Percentiles rank a stretch among this genome's conserved stretches.
Conservation (phyloP, 2,797 vertebrate genomes). For the Enteromius fasciolatus region DNA sequence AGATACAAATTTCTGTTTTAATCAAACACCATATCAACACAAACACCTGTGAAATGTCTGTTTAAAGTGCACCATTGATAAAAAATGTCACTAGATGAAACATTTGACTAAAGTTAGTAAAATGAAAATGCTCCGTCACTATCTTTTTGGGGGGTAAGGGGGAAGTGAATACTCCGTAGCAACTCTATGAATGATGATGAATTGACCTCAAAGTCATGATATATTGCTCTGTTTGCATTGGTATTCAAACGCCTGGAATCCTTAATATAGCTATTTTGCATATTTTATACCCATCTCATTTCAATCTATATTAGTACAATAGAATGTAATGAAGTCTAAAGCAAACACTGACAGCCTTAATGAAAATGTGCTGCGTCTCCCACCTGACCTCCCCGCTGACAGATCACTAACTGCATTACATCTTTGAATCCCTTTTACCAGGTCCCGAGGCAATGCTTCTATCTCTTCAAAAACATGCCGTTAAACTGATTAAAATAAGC, state of each 20-base stretch:
- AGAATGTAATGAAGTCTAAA: background rate
- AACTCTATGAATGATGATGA: background rate
- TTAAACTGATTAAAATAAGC: conserved; percentile 42
- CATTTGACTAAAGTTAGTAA: background rate
- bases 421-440: conserved; percentile 46
- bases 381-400: conserved; percentile 41
- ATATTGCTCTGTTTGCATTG: conserved; percentile 34
- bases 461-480: conserved; percentile 42
- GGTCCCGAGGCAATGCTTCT: conserved; percentile 37
- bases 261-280: conserved; percentile 32
- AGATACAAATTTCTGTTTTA: conserved; percentile 49
- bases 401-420: conserved; percentile 30
- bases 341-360: conserved; percentile 9
- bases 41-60: conserved; percentile 68
- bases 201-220: conserved; percentile 9
- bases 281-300: conserved; percentile 7
- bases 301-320: conserved; percentile 11
- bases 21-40: conserved; percentile 58
- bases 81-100: conserved; percentile 21
- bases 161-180: background rate
- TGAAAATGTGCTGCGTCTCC: conserved; percentile 9
- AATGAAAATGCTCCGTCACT: background rate
- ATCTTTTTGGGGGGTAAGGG: background rate
- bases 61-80: conserved; percentile 74
- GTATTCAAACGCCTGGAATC: conserved; percentile 4